phyloP scores from a whole-genome alignment of 2,113 vertebrate species.

The Esox niger region DNA sequence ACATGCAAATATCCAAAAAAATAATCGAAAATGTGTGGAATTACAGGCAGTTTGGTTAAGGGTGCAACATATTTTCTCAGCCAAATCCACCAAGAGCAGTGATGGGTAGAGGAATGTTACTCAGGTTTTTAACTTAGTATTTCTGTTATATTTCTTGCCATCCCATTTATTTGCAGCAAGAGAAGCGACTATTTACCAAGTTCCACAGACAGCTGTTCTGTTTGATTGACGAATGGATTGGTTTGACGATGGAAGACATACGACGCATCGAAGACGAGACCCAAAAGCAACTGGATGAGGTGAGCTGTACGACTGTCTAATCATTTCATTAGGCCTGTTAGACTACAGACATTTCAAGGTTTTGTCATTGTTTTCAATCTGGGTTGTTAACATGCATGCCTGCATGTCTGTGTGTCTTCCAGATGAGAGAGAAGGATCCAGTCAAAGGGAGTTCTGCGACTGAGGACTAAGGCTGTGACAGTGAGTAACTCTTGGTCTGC shows the following conservation, averaged over 20 bases:
- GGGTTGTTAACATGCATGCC: neutral
- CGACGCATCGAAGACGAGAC: slow-evolving; percentile 94
- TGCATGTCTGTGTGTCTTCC: slow-evolving; percentile 8
- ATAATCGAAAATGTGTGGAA: neutral
- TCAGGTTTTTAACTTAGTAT: too few species aligned
- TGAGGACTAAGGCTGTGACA: slow-evolving; percentile 73
- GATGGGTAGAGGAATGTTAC: too few species aligned
- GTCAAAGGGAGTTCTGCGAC: slow-evolving; percentile 84
- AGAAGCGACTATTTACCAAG: slow-evolving; percentile 90
- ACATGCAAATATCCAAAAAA: too few species aligned
- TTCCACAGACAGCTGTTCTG: slow-evolving; percentile 98
- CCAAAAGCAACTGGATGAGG: slow-evolving; percentile 89
- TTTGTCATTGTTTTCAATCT: neutral
- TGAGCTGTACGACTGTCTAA: slow-evolving; percentile 41
- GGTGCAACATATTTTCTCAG: too few species aligned
- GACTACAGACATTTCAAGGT: neutral
- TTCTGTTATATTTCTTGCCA: neutral
- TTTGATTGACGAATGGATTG: slow-evolving; percentile 88
- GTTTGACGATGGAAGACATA: slow-evolving; percentile 95
- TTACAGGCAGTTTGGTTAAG: too few species aligned
- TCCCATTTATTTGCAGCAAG: slow-evolving; percentile 76
- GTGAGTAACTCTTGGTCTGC: slow-evolving; percentile 52
- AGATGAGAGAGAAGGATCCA: slow-evolving; percentile 89
- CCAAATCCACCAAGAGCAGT: neutral
- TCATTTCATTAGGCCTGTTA: neutral